Evolutionary conservation across 2,797 vertebrate species (phyloP).

Genomic region (Echeneis naucrates): DNA sequence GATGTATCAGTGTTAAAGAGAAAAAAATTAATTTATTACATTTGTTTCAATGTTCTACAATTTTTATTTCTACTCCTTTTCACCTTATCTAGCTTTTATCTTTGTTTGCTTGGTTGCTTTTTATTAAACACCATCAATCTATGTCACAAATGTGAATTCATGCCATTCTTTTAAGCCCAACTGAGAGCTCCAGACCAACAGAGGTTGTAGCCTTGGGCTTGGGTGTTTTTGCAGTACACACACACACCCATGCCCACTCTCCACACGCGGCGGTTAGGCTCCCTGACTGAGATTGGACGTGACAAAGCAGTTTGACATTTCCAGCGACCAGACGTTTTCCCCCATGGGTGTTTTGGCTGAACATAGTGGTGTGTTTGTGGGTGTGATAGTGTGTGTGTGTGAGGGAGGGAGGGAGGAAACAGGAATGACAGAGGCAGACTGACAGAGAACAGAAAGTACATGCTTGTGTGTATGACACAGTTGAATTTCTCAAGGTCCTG

Average conservation of each 20-base stretch:
- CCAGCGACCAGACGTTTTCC: slow-evolving; percentile 79
- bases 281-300: slow-evolving; percentile 80
- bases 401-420: slow-evolving; percentile 1
- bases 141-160: slow-evolving; percentile 12
- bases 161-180: slow-evolving; percentile 14
- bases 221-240: slow-evolving; percentile 33
- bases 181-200: slow-evolving; percentile 13
- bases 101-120: background rate
- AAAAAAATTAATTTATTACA: background rate
- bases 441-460: slow-evolving; percentile 71
- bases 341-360: slow-evolving; percentile 79
- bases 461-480: slow-evolving; percentile 49
- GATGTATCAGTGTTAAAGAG: background rate
- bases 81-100: background rate
- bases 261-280: slow-evolving; percentile 61
- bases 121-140: background rate
- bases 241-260: slow-evolving; percentile 39
- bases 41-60: background rate
- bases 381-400: slow-evolving; percentile 14
- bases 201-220: slow-evolving; percentile 33
- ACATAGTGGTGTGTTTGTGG: slow-evolving; percentile 44
- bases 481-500: slow-evolving; percentile 68
- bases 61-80: background rate
- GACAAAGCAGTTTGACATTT: slow-evolving; percentile 89
- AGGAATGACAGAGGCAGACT: slow-evolving; percentile 44